Conservation (phyloP, 2,113 vertebrate genomes). For the Ophthalmotilapia sp. region DNA sequence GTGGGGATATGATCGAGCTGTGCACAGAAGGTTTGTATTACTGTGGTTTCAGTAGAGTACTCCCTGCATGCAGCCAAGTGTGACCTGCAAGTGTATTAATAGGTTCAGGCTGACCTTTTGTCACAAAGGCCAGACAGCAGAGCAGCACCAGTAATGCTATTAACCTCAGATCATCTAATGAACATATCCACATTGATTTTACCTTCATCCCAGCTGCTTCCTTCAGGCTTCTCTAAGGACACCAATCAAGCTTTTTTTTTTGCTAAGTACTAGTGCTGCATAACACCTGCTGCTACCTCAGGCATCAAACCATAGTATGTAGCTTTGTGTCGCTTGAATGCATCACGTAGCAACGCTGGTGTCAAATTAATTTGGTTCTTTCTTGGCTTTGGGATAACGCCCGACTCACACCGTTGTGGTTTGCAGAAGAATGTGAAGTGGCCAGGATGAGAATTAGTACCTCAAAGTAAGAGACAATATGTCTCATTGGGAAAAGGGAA, state of each 20-base stretch:
- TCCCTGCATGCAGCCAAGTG: not conserved
- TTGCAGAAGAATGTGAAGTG: not conserved
- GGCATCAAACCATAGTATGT: not conserved
- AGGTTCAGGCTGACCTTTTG: conserved; percentile 12
- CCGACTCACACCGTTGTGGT: not conserved
- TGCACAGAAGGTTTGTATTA: not conserved
- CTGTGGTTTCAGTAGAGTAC: not conserved
- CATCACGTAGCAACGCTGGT: not conserved
- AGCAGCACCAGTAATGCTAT: conserved; percentile 4
- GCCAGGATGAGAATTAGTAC: not conserved
- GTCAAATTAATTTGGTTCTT: not conserved
- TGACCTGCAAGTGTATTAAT: not conserved
- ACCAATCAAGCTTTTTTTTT: not conserved
- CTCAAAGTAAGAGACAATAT: not conserved
- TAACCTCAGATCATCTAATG: conserved; percentile 30
- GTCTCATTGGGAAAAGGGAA: not conserved
- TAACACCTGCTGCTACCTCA: not conserved
- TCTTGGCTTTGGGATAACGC: not conserved
- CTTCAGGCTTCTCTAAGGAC: not conserved
- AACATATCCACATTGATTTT: conserved; percentile 13
- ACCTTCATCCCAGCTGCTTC: not conserved
- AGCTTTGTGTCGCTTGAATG: not conserved
- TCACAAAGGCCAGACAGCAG: not conserved
- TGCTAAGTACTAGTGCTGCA: not conserved
- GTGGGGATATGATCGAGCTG: not conserved